These are phyloP conservation scores for Leptoclinus maculatus DNA, from an alignment of 2,797 vertebrate genomes.

Conservation along the genomic window DNA sequence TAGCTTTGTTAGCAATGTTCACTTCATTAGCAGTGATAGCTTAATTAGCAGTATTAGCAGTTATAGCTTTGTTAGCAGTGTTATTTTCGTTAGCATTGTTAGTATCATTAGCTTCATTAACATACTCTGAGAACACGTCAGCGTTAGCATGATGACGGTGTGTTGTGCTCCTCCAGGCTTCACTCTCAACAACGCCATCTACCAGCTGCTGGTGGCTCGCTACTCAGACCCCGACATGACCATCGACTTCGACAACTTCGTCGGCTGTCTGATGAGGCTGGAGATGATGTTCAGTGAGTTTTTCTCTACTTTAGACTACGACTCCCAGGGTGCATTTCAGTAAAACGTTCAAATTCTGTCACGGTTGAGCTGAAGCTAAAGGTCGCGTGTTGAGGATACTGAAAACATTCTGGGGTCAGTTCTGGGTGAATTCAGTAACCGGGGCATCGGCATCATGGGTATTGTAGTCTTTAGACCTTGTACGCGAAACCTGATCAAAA, in stretches of 20 bases:
- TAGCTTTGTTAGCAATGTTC: too few species aligned
- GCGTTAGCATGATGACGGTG: not conserved
- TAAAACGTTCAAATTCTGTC: not conserved
- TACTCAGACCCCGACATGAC: conserved; percentile 78
- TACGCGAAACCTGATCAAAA: too few species aligned
- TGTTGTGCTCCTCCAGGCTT: conserved; percentile 71
- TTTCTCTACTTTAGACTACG: not conserved
- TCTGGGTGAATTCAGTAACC: not conserved
- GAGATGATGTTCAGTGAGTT: conserved; percentile 87
- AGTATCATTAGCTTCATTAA: too few species aligned
- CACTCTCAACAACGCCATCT: conserved; percentile 79
- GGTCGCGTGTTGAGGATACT: not conserved
- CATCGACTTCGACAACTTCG: conserved; percentile 86
- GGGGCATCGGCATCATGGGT: not conserved
- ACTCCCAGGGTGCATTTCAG: not conserved
- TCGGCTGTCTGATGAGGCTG: conserved; percentile 80
- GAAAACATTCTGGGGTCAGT: not conserved
- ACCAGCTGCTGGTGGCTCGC: conserved; percentile 81
- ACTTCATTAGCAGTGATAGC: too few species aligned
- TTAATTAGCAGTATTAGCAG: too few species aligned
- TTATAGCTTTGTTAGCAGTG: too few species aligned
- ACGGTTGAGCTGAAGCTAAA: not conserved
- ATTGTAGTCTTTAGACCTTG: not conserved
- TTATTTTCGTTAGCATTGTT: too few species aligned
- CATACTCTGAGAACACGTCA: not conserved